Conservation (phyloP, 2,113 vertebrate species). For the Hemiscyllium ocellatum region DNA sequence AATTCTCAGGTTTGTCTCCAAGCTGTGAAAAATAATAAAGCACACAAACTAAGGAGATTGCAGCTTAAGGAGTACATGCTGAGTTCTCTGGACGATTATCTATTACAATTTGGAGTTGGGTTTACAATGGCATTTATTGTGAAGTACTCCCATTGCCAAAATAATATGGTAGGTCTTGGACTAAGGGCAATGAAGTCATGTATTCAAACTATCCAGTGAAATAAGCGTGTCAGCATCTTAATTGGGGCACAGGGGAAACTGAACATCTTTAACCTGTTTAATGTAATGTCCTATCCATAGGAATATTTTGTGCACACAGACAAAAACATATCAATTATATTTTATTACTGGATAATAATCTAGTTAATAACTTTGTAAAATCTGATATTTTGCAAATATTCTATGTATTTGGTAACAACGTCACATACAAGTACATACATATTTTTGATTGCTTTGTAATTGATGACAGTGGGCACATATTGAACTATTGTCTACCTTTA, state of each 20-base stretch:
- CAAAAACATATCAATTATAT: not conserved
- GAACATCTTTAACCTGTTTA: constrained; percentile 26
- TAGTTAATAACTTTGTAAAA: not conserved
- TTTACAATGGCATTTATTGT: constrained; percentile 1
- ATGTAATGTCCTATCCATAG: not conserved
- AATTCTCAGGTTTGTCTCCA: not conserved
- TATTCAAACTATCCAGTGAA: not conserved
- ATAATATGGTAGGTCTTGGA: not conserved
- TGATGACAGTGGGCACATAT: not conserved
- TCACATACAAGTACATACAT: not conserved
- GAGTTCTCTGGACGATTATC: not conserved
- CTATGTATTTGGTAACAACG: not conserved
- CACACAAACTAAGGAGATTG: not conserved
- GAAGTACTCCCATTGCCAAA: not conserved
- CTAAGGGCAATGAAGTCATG: constrained; percentile 10
- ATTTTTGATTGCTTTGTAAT: not conserved
- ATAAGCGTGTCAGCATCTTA: constrained; percentile 11
- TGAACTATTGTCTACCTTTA: not conserved
- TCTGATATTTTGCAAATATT: not conserved
- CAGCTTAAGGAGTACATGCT: not conserved
- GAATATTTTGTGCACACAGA: not conserved
- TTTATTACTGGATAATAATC: not conserved
- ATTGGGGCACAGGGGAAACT: constrained; percentile 7
- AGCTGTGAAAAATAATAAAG: constrained; percentile 4
- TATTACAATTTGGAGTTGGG: not conserved